A percentile compares a stretch with the other conserved stretches of the same genome.
These are phyloP conservation scores for Drosophila pruinosa DNA, from an alignment of 1,140 invertebrate species.

Conservation along the genomic window DNA sequence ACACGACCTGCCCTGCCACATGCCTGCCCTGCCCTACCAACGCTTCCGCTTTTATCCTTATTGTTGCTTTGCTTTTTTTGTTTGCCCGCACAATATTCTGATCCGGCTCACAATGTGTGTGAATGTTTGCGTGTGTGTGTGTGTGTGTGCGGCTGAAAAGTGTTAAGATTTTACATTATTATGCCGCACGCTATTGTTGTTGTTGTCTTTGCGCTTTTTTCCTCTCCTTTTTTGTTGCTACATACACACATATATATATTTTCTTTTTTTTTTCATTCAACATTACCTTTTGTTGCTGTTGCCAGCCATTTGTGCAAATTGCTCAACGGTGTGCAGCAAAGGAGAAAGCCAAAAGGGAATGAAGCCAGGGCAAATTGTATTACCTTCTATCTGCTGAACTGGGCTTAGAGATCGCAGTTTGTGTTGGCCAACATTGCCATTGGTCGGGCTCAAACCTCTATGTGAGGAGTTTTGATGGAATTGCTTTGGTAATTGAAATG, in stretches of 20 bases:
- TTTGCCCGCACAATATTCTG: constrained; percentile 59
- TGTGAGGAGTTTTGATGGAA: not conserved
- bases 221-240: constrained; percentile 35
- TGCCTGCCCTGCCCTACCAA: not conserved
- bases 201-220: constrained; percentile 31
- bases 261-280: constrained; percentile 10
- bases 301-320: constrained; percentile 76
- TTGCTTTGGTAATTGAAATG: constrained; percentile 5
- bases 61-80: constrained; percentile 53
- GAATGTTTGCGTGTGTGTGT: not conserved
- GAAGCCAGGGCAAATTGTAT: not conserved
- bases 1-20: constrained; percentile 22
- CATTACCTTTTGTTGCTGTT: constrained; percentile 55
- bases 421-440: not conserved
- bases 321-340: constrained; percentile 50
- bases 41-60: constrained; percentile 26
- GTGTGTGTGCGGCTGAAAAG: constrained; percentile 45
- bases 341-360: constrained; percentile 12
- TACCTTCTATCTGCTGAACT: constrained; percentile 13
- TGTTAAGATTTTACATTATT: constrained; percentile 77
- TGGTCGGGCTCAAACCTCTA: too few species aligned
- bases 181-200: constrained; percentile 48
- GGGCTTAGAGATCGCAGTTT: not conserved
- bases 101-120: constrained; percentile 35
- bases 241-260: not conserved